These are phyloP conservation scores for Sialis fuliginosa DNA, from an alignment of 2,888 invertebrate genomes.

Conservation along the genomic window DNA sequence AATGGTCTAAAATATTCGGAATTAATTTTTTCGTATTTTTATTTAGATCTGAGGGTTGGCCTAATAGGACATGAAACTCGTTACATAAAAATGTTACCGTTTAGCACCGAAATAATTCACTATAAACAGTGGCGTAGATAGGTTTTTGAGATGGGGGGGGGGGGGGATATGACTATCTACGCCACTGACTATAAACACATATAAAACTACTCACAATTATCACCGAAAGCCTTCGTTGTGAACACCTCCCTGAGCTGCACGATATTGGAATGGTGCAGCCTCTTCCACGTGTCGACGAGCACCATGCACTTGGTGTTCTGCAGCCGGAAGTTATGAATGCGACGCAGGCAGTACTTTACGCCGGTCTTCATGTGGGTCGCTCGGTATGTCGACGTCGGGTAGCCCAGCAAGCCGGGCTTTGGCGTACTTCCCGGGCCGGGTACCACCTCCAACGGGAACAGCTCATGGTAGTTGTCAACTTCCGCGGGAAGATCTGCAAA, in stretches of 20 bases:
- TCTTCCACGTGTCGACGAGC: constrained; percentile 86
- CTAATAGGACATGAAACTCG: no score
- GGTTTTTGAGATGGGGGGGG: no score
- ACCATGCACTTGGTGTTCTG: constrained; percentile 71
- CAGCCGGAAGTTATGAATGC: constrained; percentile 73
- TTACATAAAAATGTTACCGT: no score
- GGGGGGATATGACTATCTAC: no score
- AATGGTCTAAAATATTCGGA: no score
- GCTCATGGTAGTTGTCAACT: constrained; percentile 78
- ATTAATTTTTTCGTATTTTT: no score
- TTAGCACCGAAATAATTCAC: no score
- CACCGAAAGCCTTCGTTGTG: constrained; percentile 89
- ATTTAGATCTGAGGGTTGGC: no score
- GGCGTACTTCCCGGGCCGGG: constrained; percentile 25
- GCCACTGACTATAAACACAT: neutral
- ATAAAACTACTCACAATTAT: constrained; percentile 57
- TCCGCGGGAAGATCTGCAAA: constrained; percentile 61
- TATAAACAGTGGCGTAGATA: no score
- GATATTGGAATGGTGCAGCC: constrained; percentile 86
- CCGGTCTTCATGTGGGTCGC: constrained; percentile 79
- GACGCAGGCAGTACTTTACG: constrained; percentile 65
- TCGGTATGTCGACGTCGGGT: constrained; percentile 75
- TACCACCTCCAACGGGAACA: constrained; percentile 67
- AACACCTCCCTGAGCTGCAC: constrained; percentile 85
- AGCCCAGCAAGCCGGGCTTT: constrained; percentile 52